Percentiles rank a stretch among this genome's conserved stretches.
phyloP scores from a whole-genome alignment of 1,140 invertebrate genomes.

The Drosophila neocordata region DNA sequence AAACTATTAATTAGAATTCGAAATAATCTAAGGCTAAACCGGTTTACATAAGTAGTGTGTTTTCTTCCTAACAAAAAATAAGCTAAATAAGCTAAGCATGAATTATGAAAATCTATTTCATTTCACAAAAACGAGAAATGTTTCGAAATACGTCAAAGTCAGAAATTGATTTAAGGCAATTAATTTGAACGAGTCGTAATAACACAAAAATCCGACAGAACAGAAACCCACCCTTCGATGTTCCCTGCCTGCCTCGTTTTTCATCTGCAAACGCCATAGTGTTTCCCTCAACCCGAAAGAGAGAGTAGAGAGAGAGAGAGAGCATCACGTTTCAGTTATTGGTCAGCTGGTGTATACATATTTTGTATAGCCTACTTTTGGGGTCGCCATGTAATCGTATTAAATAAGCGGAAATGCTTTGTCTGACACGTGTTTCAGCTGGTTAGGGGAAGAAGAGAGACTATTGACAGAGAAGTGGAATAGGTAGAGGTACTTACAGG shows the following conservation, averaged over 20 bases:
- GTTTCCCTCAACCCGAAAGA: conserved; percentile 1
- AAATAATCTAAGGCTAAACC: not conserved
- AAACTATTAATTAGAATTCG: too few relatives aligned
- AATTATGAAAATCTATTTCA: conserved; percentile 67
- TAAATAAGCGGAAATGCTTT: conserved; percentile 73
- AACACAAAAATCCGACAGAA: conserved; percentile 32
- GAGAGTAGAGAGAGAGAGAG: conserved; percentile 1
- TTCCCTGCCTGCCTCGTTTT: not conserved
- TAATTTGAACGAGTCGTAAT: conserved; percentile 71
- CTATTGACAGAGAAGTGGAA: not conserved
- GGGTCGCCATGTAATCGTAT: conserved; percentile 55
- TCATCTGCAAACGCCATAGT: not conserved
- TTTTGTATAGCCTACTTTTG: conserved; percentile 50
- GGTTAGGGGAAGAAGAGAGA: not conserved
- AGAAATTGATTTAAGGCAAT: conserved; percentile 81
- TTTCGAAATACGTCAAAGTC: conserved; percentile 74
- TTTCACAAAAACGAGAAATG: conserved; percentile 58
- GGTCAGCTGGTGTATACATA: conserved; percentile 3
- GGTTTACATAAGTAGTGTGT: not conserved
- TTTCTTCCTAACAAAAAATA: not conserved
- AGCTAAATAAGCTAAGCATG: conserved; percentile 29
- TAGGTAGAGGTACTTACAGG: conserved; percentile 54
- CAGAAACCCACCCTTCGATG: not conserved
- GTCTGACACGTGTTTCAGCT: conserved; percentile 51
- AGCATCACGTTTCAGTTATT: conserved; percentile 20